Percentiles rank a stretch among this genome's conserved stretches.
phyloP scores from a whole-genome alignment of 2,797 vertebrate genomes.

The Oreochromis grahami region DNA sequence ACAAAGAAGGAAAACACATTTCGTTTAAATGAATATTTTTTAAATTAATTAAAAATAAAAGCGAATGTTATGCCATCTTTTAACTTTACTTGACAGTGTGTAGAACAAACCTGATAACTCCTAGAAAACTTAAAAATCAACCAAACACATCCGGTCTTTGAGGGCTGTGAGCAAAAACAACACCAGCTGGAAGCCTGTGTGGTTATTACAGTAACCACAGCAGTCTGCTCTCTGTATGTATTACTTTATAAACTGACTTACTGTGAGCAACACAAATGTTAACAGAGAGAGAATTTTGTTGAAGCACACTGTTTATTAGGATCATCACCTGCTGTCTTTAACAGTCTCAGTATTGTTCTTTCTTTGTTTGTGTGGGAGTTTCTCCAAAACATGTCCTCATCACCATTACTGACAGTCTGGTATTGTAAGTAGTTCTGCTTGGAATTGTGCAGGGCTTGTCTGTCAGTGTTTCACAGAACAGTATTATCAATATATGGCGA shows the following conservation, averaged over 20 bases:
- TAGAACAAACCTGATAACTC: background rate
- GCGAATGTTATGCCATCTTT: background rate
- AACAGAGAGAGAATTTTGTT: background rate
- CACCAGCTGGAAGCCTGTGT: no score
- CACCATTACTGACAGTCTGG: background rate
- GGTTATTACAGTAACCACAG: no score
- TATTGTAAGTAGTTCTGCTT: background rate
- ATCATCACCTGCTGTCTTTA: background rate
- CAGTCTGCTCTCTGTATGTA: no score
- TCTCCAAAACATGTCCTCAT: background rate
- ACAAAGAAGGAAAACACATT: background rate
- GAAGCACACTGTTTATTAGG: background rate
- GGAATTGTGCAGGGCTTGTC: background rate
- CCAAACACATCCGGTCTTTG: no score
- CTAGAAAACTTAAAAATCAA: background rate
- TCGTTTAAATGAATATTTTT: background rate
- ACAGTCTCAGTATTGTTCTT: background rate
- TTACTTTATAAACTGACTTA: no score
- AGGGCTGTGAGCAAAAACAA: no score
- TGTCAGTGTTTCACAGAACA: background rate
- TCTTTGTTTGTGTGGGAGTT: background rate
- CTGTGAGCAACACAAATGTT: no score
- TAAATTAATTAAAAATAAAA: background rate
- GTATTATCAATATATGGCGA: background rate
- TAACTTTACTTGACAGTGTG: background rate